Percentiles rank a stretch among this genome's conserved stretches.
phyloP scores from a whole-genome alignment of 1,140 invertebrate genomes.

The Drosophila carrolli region DNA sequence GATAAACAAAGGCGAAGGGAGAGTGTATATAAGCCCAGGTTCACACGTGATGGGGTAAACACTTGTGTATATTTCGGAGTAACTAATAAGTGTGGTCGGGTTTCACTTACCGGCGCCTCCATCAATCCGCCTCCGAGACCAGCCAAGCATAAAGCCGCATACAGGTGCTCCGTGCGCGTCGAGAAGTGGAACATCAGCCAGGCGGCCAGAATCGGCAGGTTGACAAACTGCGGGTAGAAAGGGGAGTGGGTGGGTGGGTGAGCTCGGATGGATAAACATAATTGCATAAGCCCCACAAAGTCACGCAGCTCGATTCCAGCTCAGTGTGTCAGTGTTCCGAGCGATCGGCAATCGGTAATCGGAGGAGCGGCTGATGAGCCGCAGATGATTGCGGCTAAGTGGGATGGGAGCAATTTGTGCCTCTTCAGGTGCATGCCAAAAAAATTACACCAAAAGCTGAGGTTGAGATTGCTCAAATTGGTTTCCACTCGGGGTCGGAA shows the following conservation, averaged over 20 bases:
- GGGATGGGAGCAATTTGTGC: constrained; percentile 4
- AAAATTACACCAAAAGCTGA: constrained; percentile 17
- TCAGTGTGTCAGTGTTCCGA: constrained; percentile 66
- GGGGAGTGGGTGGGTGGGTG: neutral
- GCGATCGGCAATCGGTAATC: constrained; percentile 30
- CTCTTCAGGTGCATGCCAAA: constrained; percentile 22
- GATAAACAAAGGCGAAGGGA: constrained; percentile 4
- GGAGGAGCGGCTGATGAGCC: constrained; percentile 36
- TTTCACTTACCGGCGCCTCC: constrained; percentile 89
- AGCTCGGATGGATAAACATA: constrained; percentile 46
- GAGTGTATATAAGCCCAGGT: neutral
- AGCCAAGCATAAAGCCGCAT: constrained; percentile 88
- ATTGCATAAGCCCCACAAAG: constrained; percentile 55
- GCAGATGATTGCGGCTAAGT: constrained; percentile 47
- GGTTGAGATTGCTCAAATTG: constrained; percentile 25
- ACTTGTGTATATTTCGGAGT: constrained; percentile 11
- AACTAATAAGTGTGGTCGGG: constrained; percentile 24
- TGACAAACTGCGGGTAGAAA: constrained; percentile 84
- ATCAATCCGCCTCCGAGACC: constrained; percentile 90
- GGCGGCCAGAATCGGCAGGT: constrained; percentile 89
- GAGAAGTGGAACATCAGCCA: constrained; percentile 90
- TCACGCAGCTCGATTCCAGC: constrained; percentile 52
- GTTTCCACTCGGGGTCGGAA: neutral
- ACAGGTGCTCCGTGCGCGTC: constrained; percentile 87
- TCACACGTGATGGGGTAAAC: neutral